Evolutionary conservation across 2,888 invertebrate species (phyloP).

Genomic region (Hyposoter dolosus): DNA sequence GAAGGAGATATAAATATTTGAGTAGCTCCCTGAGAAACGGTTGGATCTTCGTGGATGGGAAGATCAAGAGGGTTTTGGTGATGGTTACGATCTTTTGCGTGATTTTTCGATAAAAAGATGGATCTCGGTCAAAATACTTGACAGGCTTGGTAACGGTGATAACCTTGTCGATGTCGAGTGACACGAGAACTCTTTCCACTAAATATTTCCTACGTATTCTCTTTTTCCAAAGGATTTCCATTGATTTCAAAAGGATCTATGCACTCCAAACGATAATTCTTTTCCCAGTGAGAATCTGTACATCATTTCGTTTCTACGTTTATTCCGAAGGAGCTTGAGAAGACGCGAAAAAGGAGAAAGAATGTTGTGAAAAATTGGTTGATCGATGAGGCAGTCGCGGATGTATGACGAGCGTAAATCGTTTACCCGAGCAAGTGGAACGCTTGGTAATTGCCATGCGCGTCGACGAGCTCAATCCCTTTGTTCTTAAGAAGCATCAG

Average conservation of each 20-base stretch:
- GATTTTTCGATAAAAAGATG: slow-evolving; percentile 67
- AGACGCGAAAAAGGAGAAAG: neutral
- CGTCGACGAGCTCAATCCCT: slow-evolving; percentile 49
- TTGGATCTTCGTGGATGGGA: slow-evolving; percentile 41
- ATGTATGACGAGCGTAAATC: slow-evolving; percentile 12
- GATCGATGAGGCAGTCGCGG: slow-evolving; percentile 42
- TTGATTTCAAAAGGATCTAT: neutral
- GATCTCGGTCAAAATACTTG: slow-evolving; percentile 68
- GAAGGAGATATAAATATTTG: slow-evolving; percentile 62
- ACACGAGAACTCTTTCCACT: slow-evolving; percentile 23
- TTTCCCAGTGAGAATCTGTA: neutral
- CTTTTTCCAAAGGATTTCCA: neutral
- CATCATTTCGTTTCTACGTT: neutral
- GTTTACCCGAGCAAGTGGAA: slow-evolving; percentile 27
- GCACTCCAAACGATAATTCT: neutral
- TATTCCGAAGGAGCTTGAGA: neutral
- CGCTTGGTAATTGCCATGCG: slow-evolving; percentile 41
- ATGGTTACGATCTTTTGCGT: slow-evolving; percentile 40
- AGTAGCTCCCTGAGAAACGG: slow-evolving; percentile 58
- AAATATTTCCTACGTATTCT: slow-evolving; percentile 7
- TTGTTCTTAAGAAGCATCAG: slow-evolving; percentile 50
- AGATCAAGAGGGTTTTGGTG: neutral
- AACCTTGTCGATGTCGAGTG: slow-evolving; percentile 49
- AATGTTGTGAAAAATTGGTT: slow-evolving; percentile 3
- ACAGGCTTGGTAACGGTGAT: slow-evolving; percentile 24